Conservation (phyloP, 2,797 vertebrate genomes). For the Echeneis naucrates region DNA sequence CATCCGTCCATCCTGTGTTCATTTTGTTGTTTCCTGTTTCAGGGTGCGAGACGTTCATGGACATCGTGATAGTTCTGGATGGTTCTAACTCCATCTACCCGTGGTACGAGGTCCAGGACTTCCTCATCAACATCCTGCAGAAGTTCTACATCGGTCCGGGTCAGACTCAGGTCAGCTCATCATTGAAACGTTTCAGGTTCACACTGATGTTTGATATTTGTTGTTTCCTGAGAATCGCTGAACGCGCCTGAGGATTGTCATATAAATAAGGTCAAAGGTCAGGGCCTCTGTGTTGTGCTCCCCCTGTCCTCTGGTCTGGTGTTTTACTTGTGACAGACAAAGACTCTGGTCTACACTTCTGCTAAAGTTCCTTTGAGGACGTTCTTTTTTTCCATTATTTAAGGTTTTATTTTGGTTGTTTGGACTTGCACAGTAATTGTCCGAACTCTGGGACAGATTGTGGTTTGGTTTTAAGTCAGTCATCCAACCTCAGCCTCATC, state of each 20-base stretch:
- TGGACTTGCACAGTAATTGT: no score
- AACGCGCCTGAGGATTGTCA: neutral
- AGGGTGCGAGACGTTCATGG: constrained; percentile 98
- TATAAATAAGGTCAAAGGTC: neutral
- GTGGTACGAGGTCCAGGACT: constrained; percentile 96
- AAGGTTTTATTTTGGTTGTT: no score
- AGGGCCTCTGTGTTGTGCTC: neutral
- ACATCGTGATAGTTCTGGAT: constrained; percentile 96
- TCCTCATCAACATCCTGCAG: constrained; percentile 95
- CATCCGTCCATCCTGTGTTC: neutral
- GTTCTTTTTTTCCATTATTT: no score
- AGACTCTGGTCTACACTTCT: neutral
- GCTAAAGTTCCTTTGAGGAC: neutral
- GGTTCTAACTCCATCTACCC: constrained; percentile 99
- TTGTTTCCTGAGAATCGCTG: no score
- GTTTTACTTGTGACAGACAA: no score
- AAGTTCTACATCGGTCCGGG: constrained; percentile 95
- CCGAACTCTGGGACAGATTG: no score
- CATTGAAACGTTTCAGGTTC: neutral
- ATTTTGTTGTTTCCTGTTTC: neutral
- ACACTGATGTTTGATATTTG: no score
- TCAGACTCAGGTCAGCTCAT: constrained; percentile 92
- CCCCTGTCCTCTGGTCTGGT: no score
- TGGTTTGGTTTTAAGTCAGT: no score
- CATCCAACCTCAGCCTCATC: no score